Conservation (phyloP, 2,888 invertebrate genomes). For the Melangyna quadrimaculata region DNA sequence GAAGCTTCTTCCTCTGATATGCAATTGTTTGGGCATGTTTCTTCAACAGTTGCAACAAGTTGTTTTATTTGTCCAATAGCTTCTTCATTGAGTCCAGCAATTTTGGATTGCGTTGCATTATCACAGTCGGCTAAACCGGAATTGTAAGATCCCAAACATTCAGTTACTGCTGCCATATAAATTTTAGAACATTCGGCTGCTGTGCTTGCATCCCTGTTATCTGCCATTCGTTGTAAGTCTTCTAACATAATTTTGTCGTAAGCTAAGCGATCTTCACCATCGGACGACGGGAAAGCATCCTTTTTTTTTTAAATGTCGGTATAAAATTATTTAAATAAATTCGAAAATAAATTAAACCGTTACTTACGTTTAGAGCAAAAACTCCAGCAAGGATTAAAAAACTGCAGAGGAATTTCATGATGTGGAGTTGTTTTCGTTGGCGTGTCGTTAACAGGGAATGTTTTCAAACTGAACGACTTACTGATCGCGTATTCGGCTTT, state of each 20-base stretch:
- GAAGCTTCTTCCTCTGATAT: not conserved
- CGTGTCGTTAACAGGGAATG: not conserved
- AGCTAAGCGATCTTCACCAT: not conserved
- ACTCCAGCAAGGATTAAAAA: conserved; percentile 5
- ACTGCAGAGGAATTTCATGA: not conserved
- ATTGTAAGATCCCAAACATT: not conserved
- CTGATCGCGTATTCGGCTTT: not conserved
- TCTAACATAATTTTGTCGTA: not conserved
- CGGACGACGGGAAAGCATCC: not conserved
- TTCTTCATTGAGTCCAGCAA: not conserved
- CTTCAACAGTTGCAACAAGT: not conserved
- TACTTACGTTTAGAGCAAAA: not conserved
- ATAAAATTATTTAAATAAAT: not conserved
- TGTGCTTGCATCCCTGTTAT: not conserved
- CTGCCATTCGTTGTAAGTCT: not conserved
- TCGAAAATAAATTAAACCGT: not conserved
- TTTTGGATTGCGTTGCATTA: not conserved
- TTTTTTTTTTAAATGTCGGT: not conserved
- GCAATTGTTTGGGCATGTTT: not conserved
- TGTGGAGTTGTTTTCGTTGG: not conserved
- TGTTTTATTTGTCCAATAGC: not conserved
- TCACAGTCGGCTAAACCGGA: not conserved
- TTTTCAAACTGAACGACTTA: not conserved
- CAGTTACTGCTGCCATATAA: not conserved
- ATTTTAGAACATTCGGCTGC: not conserved